Conservation (phyloP, 2,113 vertebrate genomes). For the Sardina pilchardus region DNA sequence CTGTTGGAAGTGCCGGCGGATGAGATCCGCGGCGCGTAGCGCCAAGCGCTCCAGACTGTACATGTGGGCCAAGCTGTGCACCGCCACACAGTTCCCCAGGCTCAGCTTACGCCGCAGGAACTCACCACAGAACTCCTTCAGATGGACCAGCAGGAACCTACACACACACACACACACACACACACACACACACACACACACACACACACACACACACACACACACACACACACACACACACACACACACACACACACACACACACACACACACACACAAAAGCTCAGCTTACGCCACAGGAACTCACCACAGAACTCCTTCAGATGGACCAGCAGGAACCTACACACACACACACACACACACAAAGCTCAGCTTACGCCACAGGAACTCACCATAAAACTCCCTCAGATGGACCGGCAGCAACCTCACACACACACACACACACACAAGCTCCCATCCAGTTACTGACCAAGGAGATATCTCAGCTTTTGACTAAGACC, state of each 20-base stretch:
- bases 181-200: neutral
- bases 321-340: slow-evolving; percentile 83
- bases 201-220: no score
- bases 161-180: neutral
- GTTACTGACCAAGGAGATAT: no score
- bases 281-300: slow-evolving; percentile 95
- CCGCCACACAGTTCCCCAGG: slow-evolving; percentile 90
- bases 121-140: slow-evolving; percentile 96
- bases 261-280: neutral
- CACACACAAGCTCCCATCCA: no score
- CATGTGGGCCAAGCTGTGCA: slow-evolving; percentile 97
- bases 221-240: neutral
- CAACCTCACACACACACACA: no score
- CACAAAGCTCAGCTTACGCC: no score
- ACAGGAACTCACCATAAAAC: no score
- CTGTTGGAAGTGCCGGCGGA: slow-evolving; percentile 87
- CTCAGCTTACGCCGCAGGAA: slow-evolving; percentile 98
- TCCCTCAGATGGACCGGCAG: no score
- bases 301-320: slow-evolving; percentile 98
- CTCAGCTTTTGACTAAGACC: no score
- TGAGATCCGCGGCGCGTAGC: slow-evolving; percentile 93
- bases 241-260: neutral
- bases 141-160: slow-evolving; percentile 88
- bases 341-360: no score
- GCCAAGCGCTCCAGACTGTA: slow-evolving; percentile 93